Conservation (phyloP, 2,113 vertebrate species). For the Myrmecobius fasciatus region DNA sequence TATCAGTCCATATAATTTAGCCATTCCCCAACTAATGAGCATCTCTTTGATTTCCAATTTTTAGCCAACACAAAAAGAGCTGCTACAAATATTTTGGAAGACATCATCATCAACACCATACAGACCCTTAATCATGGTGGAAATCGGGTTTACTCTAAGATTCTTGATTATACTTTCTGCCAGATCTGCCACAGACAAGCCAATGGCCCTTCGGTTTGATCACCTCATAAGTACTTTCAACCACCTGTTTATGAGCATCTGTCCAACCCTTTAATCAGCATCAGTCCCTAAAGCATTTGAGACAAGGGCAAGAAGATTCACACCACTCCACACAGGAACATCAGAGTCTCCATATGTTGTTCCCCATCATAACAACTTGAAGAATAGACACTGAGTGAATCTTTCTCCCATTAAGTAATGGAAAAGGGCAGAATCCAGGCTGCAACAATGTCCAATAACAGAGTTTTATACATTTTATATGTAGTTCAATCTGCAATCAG, state of each 20-base stretch:
- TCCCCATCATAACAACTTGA: conserved; percentile 95
- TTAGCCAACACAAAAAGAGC: neutral
- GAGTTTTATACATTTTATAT: conserved; percentile 84
- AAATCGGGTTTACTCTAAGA: conserved; percentile 88
- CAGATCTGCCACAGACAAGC: conserved; percentile 90
- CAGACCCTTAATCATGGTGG: conserved; percentile 85
- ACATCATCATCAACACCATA: conserved; percentile 75
- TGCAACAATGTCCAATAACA: conserved; percentile 96
- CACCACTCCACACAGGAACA: conserved; percentile 94
- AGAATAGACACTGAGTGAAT: conserved; percentile 91
- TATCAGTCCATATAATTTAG: neutral
- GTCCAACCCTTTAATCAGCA: conserved; percentile 91
- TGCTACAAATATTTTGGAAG: neutral
- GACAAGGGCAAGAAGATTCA: conserved; percentile 93
- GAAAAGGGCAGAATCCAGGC: conserved; percentile 97
- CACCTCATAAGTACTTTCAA: conserved; percentile 90
- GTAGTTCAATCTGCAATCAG: neutral
- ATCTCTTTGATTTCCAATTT: neutral
- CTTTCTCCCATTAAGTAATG: conserved; percentile 95
- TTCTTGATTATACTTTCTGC: conserved; percentile 88
- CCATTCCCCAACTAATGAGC: neutral
- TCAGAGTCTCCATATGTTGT: conserved; percentile 66
- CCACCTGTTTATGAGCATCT: conserved; percentile 90
- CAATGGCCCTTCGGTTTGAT: conserved; percentile 91
- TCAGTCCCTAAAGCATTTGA: conserved; percentile 89